Percentiles rank a stretch among this genome's conserved stretches.
phyloP scores from a whole-genome alignment of 2,113 vertebrate species.

The Pimephales promelas region DNA sequence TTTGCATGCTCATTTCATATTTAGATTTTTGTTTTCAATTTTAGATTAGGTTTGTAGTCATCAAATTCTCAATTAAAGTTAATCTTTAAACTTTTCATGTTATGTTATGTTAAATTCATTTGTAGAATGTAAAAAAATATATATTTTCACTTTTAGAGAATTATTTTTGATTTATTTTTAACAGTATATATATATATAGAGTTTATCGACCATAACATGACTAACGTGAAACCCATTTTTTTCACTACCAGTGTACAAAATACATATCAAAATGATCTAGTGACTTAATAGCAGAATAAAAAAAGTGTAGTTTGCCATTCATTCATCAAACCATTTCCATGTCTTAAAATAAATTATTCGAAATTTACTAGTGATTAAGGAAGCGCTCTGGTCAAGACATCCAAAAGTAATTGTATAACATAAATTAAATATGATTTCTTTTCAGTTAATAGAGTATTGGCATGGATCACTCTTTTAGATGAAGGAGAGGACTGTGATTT shows the following conservation, averaged over 20 bases:
- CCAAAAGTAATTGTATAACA: slow-evolving; percentile 24
- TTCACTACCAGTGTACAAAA: slow-evolving; percentile 34
- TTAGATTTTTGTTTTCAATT: no score
- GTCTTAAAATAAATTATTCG: slow-evolving; percentile 39
- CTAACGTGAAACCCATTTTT: neutral
- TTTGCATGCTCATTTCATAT: neutral
- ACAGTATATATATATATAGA: neutral
- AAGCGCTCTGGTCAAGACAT: slow-evolving; percentile 25
- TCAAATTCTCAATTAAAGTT: neutral
- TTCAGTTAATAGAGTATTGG: slow-evolving; percentile 4
- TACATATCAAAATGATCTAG: slow-evolving; percentile 2
- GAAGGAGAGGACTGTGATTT: slow-evolving; percentile 1
- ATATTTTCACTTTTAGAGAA: neutral
- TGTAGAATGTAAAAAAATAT: neutral
- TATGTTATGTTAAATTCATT: neutral
- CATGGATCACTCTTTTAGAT: slow-evolving; percentile 7
- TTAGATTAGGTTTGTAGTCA: neutral
- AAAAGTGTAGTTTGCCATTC: slow-evolving; percentile 14
- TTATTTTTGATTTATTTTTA: slow-evolving; percentile 3
- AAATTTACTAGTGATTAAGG: slow-evolving; percentile 25
- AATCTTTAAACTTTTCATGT: neutral
- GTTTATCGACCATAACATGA: neutral
- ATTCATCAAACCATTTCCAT: slow-evolving; percentile 12
- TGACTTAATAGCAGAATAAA: slow-evolving; percentile 4
- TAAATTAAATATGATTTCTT: slow-evolving; percentile 30